Percentiles rank a stretch among this genome's conserved stretches.
phyloP scores from a whole-genome alignment of 2,113 vertebrate species.

The Hiodon alosoides region DNA sequence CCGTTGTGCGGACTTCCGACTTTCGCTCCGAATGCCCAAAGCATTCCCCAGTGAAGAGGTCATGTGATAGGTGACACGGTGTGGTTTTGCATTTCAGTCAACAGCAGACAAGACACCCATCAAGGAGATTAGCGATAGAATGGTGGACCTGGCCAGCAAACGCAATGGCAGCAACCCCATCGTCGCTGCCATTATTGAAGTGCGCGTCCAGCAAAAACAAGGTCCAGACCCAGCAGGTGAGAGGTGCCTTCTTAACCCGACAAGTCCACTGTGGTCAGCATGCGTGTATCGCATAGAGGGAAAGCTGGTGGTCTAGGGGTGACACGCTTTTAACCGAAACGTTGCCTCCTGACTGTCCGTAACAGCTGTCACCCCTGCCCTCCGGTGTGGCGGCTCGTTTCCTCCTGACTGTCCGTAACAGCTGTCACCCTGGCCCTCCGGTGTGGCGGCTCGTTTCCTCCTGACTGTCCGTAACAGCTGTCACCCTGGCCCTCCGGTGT shows the following conservation, averaged over 20 bases:
- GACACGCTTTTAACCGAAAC: too few relatives aligned
- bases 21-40: not conserved
- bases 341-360: too few relatives aligned
- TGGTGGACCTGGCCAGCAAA: slow-evolving; percentile 79
- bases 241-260: not conserved
- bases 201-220: slow-evolving; percentile 69
- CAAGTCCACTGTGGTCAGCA: not conserved
- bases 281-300: too few relatives aligned
- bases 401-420: too few relatives aligned
- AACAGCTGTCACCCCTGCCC: too few relatives aligned
- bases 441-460: too few relatives aligned
- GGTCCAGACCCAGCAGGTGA: slow-evolving; percentile 35
- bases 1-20: not conserved
- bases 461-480: too few relatives aligned
- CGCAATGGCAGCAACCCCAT: slow-evolving; percentile 72
- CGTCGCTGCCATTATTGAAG: slow-evolving; percentile 73
- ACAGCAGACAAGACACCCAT: slow-evolving; percentile 70
- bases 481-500: too few relatives aligned
- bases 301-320: too few relatives aligned
- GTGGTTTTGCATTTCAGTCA: slow-evolving; percentile 52
- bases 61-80: not conserved
- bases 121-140: slow-evolving; percentile 77
- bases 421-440: too few relatives aligned
- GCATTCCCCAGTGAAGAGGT: not conserved
- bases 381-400: too few relatives aligned